Conservation (phyloP, 30 jellyfish, hydroid and myxozoan genomes). For the Aurelia aurita region DNA sequence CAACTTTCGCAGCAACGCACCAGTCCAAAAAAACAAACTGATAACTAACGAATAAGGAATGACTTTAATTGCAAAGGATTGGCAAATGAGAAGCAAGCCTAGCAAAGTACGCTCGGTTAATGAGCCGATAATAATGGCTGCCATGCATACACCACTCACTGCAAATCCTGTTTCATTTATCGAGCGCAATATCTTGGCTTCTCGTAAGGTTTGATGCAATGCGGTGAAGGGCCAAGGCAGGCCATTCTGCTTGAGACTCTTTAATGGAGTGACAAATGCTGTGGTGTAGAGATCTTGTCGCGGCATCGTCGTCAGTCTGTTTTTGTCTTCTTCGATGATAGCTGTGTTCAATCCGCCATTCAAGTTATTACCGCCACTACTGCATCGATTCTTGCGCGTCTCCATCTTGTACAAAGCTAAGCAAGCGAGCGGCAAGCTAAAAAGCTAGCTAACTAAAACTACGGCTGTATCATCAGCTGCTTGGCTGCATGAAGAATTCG, state of each 20-base stretch:
- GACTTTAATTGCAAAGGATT: conserved; percentile 24
- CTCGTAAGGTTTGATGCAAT: conserved; percentile 18
- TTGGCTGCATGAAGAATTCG: too few species aligned
- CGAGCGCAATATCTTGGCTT: conserved; percentile 26
- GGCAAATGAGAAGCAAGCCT: conserved; percentile 15
- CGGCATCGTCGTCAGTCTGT: conserved; percentile 15
- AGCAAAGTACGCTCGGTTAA: conserved; percentile 41
- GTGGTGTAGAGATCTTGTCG: conserved; percentile 69
- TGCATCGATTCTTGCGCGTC: conserved; percentile 13
- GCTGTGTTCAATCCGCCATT: conserved; percentile 37
- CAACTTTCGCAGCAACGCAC: conserved; percentile 26
- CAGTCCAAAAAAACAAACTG: conserved; percentile 63
- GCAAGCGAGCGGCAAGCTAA: too few species aligned
- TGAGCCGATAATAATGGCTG: conserved; percentile 72
- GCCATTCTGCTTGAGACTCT: conserved; percentile 34
- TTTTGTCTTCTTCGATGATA: conserved; percentile 39
- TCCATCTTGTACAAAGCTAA: conserved; percentile 2
- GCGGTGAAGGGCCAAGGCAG: conserved; percentile 54
- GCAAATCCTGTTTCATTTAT: conserved; percentile 62
- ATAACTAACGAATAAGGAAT: conserved; percentile 42
- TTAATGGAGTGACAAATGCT: conserved; percentile 64
- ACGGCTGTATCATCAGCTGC: too few species aligned
- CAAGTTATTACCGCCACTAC: conserved; percentile 31
- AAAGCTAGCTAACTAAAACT: too few species aligned
- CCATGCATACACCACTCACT: conserved; percentile 56